Evolutionary conservation across 2,113 vertebrate genomes (phyloP), one percentile per base, ranked within the genome.

Genomic region (Xiphophorus maculatus): DNA sequence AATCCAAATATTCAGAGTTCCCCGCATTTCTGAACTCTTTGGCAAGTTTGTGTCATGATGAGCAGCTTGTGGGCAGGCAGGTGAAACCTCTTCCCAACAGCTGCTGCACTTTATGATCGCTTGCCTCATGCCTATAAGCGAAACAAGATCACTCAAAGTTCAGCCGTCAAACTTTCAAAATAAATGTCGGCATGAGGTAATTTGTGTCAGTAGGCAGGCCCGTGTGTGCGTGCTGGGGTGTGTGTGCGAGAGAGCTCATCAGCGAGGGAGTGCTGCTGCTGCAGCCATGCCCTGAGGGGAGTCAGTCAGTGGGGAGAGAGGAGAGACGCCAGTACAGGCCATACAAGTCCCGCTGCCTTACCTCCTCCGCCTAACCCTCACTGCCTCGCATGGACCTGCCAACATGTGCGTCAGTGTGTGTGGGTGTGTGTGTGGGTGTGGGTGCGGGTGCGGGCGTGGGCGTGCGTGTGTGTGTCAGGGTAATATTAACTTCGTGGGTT

Each of bases 121-220:
- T 87, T 76, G 80, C 85, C 82, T 90, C 83, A 81, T 84, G 87
- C 88, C 90, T 84, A 85, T 91, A 89, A 74, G 92, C 87, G 42
- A 91, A 87, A 90, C 86, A 84, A 89, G 90, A 93, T 91, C 91
- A 91, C 91, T 92, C 84, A 90, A 91, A 93, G 92, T 93, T 93
- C 89, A 93, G 87, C 91, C 83, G 84, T 91, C 91, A 93, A 92
- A 90, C 89, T 92, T 93, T 91, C 82, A 90, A 89, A 92, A 91
- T 89, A 89, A 90, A 91, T 91, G 89, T 89, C 84, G 81, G 90
- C 90, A 88, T 90, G 91, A 90, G 90, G 89, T 92, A 89, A 93
- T 92, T 92, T 91, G 90, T 90, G 91, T 90, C 83, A 90, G 86
- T 85, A 87, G 85, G 79, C 82, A 89, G 85, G 84, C 76, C 42